Percentiles rank a stretch among this genome's conserved stretches.
Evolutionary conservation across 2,797 vertebrate genomes (phyloP).

Genomic region (Catharus ustulatus): DNA sequence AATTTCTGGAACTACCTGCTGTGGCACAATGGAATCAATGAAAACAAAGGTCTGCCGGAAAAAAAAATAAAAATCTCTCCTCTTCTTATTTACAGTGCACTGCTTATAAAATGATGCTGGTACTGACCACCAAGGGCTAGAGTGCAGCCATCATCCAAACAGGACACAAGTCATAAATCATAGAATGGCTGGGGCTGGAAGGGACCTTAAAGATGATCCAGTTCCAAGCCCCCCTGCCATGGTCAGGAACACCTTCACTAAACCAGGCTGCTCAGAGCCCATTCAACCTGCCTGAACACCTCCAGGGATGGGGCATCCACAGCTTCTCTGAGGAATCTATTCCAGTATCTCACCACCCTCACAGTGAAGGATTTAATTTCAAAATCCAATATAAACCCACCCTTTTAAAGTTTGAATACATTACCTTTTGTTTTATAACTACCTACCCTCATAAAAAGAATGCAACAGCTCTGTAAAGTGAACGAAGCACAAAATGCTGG

Average conservation of each 20-base stretch:
- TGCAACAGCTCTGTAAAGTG: background rate
- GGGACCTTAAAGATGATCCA: accelerated
- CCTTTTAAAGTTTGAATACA: background rate
- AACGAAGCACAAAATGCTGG: background rate
- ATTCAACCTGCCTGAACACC: background rate
- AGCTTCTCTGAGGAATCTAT: background rate
- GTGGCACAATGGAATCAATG: background rate
- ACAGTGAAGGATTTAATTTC: background rate
- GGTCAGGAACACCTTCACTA: background rate
- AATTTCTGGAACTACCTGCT: background rate
- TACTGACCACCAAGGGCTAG: background rate
- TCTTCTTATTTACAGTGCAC: background rate
- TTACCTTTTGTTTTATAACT: background rate
- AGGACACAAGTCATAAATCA: background rate
- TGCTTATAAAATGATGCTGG: background rate
- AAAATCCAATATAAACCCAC: background rate
- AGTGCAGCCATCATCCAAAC: background rate
- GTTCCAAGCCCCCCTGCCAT: accelerated
- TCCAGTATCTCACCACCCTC: background rate
- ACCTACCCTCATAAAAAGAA: background rate
- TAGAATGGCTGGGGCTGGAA: background rate
- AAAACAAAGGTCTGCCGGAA: background rate
- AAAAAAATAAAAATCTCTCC: background rate
- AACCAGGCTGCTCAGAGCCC: background rate
- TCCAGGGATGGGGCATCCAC: background rate